These are phyloP conservation scores for Drosophila nannoptera DNA, from an alignment of 1,140 invertebrate species.

Conservation along the genomic window DNA sequence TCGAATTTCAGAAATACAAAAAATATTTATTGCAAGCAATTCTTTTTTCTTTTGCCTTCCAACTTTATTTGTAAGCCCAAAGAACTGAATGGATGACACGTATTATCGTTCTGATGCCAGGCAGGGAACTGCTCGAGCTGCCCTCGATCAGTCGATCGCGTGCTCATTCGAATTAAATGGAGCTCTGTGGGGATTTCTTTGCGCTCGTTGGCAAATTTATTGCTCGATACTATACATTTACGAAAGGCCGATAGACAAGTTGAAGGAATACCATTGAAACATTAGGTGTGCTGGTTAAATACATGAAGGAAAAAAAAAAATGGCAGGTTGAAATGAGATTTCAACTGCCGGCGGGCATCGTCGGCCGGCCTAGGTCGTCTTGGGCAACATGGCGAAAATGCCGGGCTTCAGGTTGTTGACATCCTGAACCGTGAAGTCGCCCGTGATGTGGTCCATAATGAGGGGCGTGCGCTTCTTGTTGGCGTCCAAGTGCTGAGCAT, in stretches of 20 bases:
- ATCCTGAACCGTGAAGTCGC: conserved; percentile 67
- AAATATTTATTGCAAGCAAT: no score
- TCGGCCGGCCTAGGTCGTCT: conserved; percentile 27
- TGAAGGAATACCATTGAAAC: conserved; percentile 58
- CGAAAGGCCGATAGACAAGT: conserved; percentile 30
- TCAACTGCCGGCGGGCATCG: not conserved
- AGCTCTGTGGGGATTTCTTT: not conserved
- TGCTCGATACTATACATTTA: conserved; percentile 35
- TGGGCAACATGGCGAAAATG: conserved; percentile 69
- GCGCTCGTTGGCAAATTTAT: conserved; percentile 37
- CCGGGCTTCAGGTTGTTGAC: conserved; percentile 72
- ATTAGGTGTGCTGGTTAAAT: conserved; percentile 25
- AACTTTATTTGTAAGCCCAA: no score
- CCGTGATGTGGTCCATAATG: conserved; percentile 62
- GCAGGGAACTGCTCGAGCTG: no score
- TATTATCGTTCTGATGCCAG: no score
- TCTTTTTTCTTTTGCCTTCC: no score
- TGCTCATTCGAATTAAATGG: not conserved
- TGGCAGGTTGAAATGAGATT: conserved; percentile 2
- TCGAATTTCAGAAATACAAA: not conserved
- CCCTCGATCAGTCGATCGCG: no score
- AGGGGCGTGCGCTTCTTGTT: conserved; percentile 62
- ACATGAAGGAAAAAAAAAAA: no score
- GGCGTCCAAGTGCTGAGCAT: conserved; percentile 56
- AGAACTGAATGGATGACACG: no score